A percentile compares a stretch with the other conserved stretches of the same genome.
Conservation (phyloP, 64 coral and sea anemone genomes). For the Actinia equina region DNA sequence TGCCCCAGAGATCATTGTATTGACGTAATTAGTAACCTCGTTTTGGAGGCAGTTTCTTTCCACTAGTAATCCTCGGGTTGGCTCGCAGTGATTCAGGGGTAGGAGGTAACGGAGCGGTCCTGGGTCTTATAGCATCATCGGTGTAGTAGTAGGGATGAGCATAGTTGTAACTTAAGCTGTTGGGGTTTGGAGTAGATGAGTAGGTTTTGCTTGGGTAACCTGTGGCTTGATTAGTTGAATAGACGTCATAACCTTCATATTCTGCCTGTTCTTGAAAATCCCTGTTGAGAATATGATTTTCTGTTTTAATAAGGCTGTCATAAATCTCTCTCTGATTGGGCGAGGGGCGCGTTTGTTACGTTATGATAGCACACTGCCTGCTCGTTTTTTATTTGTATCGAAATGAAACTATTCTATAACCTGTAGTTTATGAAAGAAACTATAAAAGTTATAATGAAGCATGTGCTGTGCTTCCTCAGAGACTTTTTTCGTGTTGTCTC, state of each 20-base stretch:
- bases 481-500: too few species aligned
- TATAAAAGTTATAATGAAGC: too few species aligned
- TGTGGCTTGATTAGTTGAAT: background rate
- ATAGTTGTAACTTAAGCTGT: background rate
- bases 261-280: conserved; percentile 10
- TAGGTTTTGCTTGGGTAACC: background rate
- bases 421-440: too few species aligned
- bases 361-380: too few species aligned
- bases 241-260: background rate
- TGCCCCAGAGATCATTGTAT: too few species aligned
- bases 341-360: background rate
- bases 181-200: conserved; percentile 9
- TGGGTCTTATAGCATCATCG: conserved; percentile 41
- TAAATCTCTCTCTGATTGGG: too few species aligned
- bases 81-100: conserved; percentile 75
- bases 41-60: conserved; percentile 45
- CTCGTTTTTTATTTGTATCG: too few species aligned
- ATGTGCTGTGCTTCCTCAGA: too few species aligned
- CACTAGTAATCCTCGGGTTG: conserved; percentile 89
- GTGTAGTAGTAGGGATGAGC: background rate
- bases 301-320: too few species aligned
- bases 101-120: conserved; percentile 80
- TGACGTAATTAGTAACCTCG: conserved; percentile 62
- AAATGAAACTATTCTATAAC: too few species aligned
- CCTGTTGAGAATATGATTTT: background rate